Evolutionary conservation across 2,113 vertebrate genomes (phyloP).

Genomic region (Oncorhynchus tshawytscha): DNA sequence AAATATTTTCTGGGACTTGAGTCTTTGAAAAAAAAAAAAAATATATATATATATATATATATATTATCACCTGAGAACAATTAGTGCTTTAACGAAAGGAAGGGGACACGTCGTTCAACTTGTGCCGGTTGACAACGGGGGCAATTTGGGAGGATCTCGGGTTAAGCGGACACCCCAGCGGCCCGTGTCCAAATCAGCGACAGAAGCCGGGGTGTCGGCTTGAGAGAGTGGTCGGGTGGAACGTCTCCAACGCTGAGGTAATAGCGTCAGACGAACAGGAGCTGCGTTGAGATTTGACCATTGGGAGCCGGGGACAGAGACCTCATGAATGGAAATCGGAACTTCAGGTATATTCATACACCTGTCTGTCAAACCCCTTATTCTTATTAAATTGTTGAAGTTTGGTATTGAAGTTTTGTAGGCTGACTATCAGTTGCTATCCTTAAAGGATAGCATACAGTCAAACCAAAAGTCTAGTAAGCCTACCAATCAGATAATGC

Average conservation of each 20-base stretch:
- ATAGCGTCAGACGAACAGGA: background rate
- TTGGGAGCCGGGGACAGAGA: conserved; percentile 74
- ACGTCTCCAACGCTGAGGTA: conserved; percentile 4
- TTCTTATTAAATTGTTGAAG: background rate
- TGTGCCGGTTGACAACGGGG: conserved; percentile 28
- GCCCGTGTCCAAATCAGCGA: conserved; percentile 51
- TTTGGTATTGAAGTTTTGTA: background rate
- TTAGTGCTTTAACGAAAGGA: conserved; percentile 13
- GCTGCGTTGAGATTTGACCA: conserved; percentile 31
- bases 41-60: background rate
- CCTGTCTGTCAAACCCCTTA: background rate
- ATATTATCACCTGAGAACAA: background rate
- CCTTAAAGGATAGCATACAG: no score
- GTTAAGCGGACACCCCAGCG: conserved; percentile 48
- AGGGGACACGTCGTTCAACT: conserved; percentile 15
- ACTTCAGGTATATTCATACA: conserved; percentile 81
- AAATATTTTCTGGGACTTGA: background rate
- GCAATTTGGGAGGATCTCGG: conserved; percentile 40
- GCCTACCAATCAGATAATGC: no score
- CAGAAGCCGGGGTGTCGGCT: conserved; percentile 27
- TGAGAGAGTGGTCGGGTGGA: conserved; percentile 11
- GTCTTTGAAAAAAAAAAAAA: background rate
- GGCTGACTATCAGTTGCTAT: no score
- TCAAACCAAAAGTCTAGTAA: background rate
- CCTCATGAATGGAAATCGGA: conserved; percentile 99